phyloP scores from a whole-genome alignment of 1,140 invertebrate genomes.

The Cotesia chilonis region DNA sequence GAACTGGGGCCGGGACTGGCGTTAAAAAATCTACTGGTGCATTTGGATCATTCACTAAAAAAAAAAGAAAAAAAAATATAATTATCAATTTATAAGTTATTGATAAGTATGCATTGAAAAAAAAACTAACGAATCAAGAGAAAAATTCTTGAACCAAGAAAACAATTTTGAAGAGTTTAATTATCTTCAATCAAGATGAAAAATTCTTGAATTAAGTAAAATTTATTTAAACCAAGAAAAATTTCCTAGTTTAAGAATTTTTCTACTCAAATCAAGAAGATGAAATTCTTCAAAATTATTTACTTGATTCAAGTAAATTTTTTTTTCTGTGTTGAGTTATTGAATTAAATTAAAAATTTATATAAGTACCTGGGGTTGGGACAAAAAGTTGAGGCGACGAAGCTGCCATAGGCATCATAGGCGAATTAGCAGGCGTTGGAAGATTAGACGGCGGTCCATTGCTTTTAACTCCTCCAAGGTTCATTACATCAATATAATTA shows the following conservation, averaged over 20 bases:
- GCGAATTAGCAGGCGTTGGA: slow-evolving; percentile 63
- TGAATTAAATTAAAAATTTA: neutral
- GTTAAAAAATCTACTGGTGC: slow-evolving; percentile 69
- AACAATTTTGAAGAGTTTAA: too few species aligned
- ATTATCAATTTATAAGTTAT: neutral
- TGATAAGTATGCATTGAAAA: too few species aligned
- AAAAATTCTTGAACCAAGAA: too few species aligned
- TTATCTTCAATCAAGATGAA: too few species aligned
- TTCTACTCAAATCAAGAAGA: too few species aligned
- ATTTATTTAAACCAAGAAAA: too few species aligned
- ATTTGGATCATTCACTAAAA: slow-evolving; percentile 66
- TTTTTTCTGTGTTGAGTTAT: too few species aligned
- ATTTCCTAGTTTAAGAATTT: too few species aligned
- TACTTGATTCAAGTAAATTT: too few species aligned
- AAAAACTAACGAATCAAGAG: too few species aligned
- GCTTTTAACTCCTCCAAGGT: slow-evolving; percentile 70
- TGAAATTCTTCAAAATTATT: too few species aligned
- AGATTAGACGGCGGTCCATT: slow-evolving; percentile 60
- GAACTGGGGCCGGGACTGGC: slow-evolving; percentile 50
- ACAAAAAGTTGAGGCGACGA: slow-evolving; percentile 66
- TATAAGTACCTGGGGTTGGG: slow-evolving; percentile 64
- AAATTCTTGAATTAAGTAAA: too few species aligned
- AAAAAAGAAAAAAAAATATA: slow-evolving; percentile 15
- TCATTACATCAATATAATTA: slow-evolving; percentile 86
- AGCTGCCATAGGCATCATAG: slow-evolving; percentile 61